Evolutionary conservation across 1,140 invertebrate genomes (phyloP), one percentile per base, ranked within the genome.

Genomic region (Propsilocerus akamusi): DNA sequence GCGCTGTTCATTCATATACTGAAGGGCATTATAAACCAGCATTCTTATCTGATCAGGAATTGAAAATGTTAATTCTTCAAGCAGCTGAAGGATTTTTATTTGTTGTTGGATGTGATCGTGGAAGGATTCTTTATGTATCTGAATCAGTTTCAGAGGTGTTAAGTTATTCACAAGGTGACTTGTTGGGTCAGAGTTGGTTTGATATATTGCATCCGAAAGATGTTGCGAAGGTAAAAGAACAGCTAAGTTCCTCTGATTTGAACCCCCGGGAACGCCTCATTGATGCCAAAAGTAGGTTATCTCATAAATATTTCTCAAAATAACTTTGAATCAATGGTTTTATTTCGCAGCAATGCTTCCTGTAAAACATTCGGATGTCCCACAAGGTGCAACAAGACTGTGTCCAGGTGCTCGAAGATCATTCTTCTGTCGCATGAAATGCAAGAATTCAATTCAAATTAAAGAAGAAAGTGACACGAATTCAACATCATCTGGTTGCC

Each of bases 191-290:
- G 67, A 94, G 87, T 61, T 79, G 89, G 74, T 95, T 96, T 67
- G 91, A 96, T 63, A 90, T 95, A 49, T 68, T 97, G 4, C 91
- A 97, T 66, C 91, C 91, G 0, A 91, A 93, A 65, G 91, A 96
- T 65, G 84, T 96, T 26, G 82, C 80, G 46, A 95, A 94, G 67
- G 87, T 95, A 1, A 97, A 96, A 65, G 91, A 95, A 62, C 92
- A 97, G 62, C 70, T 97, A 0, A 91, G 88, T 0, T 89, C 88
- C 0, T 85, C 86, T 0, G 88, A 95, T 68, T 73, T 92, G 20
- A 86, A 83, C 58, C 86, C 90, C 0, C 68, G 90, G 24, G 89
- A 95, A 67, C 69, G 86, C 54, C 73, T 94, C 17, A 92, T 95
- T 57, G 90, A 94, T 68, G 85, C 87, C 10, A 93, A 92, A 75